Evolutionary conservation across 2,113 vertebrate genomes (phyloP).

Genomic region (Crypturellus undulatus): DNA sequence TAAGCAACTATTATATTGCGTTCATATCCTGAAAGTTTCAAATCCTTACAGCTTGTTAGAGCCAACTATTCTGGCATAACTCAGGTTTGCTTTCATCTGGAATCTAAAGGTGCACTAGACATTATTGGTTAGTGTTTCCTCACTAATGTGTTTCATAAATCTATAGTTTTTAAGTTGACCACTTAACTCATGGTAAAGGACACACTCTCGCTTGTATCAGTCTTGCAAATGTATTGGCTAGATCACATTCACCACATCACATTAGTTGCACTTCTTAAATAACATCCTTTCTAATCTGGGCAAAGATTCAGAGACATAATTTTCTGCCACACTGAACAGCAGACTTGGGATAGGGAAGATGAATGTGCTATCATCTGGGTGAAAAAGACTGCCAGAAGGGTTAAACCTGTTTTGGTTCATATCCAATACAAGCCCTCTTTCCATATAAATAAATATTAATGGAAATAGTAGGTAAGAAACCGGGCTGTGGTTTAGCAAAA

Average conservation of each 20-base stretch:
- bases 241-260: background rate
- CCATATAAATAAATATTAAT: background rate
- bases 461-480: background rate
- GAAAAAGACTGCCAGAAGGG: constrained; percentile 21
- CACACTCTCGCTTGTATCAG: background rate
- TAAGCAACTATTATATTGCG: constrained; percentile 51
- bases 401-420: constrained; percentile 7
- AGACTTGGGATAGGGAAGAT: constrained; percentile 24
- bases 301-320: constrained; percentile 25
- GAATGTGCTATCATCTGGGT: background rate
- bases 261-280: constrained; percentile 9
- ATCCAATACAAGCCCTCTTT: background rate
- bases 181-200: background rate
- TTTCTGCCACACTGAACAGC: background rate
- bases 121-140: background rate
- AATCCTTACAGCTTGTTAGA: constrained; percentile 1
- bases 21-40: constrained; percentile 44
- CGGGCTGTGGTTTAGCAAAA: constrained; percentile 26
- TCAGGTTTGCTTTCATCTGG: constrained; percentile 6
- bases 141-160: background rate
- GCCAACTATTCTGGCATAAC: constrained; percentile 29
- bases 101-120: background rate
- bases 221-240: background rate
- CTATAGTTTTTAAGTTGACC: background rate
- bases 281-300: constrained; percentile 1